Evolutionary conservation across 2,797 vertebrate genomes (phyloP).

Genomic region (Benthosema pterotum): DNA sequence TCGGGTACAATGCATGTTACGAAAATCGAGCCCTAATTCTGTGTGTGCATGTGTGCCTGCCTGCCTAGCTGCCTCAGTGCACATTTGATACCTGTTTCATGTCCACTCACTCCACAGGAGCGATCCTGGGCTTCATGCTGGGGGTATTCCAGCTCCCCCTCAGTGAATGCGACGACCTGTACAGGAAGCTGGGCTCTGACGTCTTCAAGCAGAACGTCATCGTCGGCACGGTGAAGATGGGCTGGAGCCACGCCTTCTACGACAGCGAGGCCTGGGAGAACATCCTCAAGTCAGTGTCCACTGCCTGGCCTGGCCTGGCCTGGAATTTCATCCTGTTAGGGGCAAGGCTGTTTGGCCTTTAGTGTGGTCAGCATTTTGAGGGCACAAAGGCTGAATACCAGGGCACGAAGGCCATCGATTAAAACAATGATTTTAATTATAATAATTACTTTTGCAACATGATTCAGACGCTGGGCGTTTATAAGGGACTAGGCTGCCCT

Average conservation of each 20-base stretch:
- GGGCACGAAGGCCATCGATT: no score
- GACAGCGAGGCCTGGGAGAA: slow-evolving; percentile 95
- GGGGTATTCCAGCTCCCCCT: slow-evolving; percentile 91
- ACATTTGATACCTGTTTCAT: neutral
- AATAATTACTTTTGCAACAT: no score
- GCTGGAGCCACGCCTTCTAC: slow-evolving; percentile 97
- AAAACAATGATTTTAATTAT: no score
- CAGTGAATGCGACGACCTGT: slow-evolving; percentile 93
- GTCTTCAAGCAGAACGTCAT: slow-evolving; percentile 97
- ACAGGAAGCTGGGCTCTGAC: slow-evolving; percentile 91
- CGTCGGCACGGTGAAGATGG: slow-evolving; percentile 96
- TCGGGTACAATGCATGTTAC: no score
- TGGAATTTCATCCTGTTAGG: no score
- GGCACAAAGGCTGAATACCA: no score
- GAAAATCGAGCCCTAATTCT: no score
- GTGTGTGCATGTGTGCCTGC: slow-evolving; percentile 13
- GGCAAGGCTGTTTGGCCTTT: no score
- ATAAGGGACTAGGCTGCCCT: no score
- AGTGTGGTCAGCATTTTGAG: no score
- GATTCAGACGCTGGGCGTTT: no score
- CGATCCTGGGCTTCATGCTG: slow-evolving; percentile 95
- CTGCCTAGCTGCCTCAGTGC: slow-evolving; percentile 1
- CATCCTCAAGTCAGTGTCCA: slow-evolving; percentile 91
- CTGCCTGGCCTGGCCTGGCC: no score
- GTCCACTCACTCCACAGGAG: slow-evolving; percentile 79